phyloP scores from a whole-genome alignment of 2,797 vertebrate species.

The Arnoldichthys spilopterus region DNA sequence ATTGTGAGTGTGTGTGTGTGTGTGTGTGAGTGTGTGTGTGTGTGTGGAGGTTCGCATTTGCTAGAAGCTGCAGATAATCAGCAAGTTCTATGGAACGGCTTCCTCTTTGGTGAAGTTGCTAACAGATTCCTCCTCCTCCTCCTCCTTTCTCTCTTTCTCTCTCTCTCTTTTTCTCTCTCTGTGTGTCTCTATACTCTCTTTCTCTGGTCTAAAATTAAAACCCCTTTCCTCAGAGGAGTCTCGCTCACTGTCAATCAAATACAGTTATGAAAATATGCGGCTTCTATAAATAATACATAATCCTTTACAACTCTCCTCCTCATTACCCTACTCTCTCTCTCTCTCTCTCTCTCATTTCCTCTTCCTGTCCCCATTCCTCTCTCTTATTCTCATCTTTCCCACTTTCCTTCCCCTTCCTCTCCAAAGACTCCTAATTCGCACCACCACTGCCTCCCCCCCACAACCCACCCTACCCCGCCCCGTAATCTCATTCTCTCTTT shows the following conservation, averaged over 20 bases:
- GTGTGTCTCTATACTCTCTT: neutral
- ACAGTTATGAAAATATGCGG: constrained; percentile 55
- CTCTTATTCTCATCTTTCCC: constrained; percentile 40
- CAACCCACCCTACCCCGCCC: no score
- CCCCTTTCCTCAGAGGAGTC: constrained; percentile 69
- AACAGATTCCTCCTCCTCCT: constrained; percentile 58
- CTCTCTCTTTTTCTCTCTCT: constrained; percentile 4
- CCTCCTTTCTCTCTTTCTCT: constrained; percentile 23
- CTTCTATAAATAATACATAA: constrained; percentile 81
- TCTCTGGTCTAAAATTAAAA: constrained; percentile 74
- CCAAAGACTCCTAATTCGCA: constrained; percentile 51
- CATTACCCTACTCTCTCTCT: constrained; percentile 68
- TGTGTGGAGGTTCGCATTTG: constrained; percentile 28
- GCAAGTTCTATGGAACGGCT: constrained; percentile 58
- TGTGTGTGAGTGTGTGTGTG: constrained; percentile 1
- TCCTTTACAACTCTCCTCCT: constrained; percentile 72
- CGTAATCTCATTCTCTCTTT: constrained; percentile 56
- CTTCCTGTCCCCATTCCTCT: constrained; percentile 31
- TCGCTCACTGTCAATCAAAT: constrained; percentile 75
- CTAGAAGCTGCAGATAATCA: constrained; percentile 65
- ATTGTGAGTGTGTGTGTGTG: constrained; percentile 6
- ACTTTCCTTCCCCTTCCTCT: constrained; percentile 46
- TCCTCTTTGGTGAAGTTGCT: constrained; percentile 64
- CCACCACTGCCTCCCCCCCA: constrained; percentile 37
- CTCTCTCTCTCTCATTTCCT: constrained; percentile 37